Evolutionary conservation across 2,888 invertebrate genomes (phyloP), one percentile per base, ranked within the genome.

Genomic region (Synanthedon vespiformis): DNA sequence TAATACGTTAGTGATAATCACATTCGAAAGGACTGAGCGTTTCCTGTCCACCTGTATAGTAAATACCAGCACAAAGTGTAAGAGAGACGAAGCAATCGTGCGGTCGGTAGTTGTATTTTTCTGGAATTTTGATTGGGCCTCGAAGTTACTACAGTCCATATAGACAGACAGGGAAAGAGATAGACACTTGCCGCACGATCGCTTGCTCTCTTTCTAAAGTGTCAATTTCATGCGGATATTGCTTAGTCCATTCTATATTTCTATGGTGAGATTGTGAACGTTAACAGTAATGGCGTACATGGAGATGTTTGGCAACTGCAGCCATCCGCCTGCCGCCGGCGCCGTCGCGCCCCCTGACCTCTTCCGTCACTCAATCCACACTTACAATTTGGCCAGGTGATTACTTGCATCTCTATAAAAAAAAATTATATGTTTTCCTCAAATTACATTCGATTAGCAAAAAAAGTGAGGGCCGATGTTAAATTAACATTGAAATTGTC

Each of bases 271-370:
- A 34, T 34, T 57, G 63, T 74, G 60, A 89, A 34, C 34, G 34
- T 34, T 34, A 34, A 62, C 89, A 95, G 96, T 97, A 70, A 95
- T 96, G 93, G 96, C 95, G 59, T 97, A 97, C 80, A 96, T 97
- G 96, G 96, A 97, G 88, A 95, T 96, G 92, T 94, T 95, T 70
- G 95, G 95, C 18, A 94, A 94, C 78, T 96, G 95, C 87, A 93
- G 94, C 61, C 95, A 95, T 68, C 90, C 91, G 59, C 91, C 92
- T 57, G 74, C 76, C 5, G 48, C 53, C 22, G 74, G 76, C 8
- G 50, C 53, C 34, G 53, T 53, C 4, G 92, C 91, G 53, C 90
- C 91, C 49, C 89, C 91, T 54, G 95, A 95, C 66, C 92, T 94
- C 78, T 91, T 95, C 77, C 90, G 95, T 51, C 96, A 96, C 79